Evolutionary conservation across 2,888 invertebrate species (phyloP).

Genomic region (Protodeltote pygarga): DNA sequence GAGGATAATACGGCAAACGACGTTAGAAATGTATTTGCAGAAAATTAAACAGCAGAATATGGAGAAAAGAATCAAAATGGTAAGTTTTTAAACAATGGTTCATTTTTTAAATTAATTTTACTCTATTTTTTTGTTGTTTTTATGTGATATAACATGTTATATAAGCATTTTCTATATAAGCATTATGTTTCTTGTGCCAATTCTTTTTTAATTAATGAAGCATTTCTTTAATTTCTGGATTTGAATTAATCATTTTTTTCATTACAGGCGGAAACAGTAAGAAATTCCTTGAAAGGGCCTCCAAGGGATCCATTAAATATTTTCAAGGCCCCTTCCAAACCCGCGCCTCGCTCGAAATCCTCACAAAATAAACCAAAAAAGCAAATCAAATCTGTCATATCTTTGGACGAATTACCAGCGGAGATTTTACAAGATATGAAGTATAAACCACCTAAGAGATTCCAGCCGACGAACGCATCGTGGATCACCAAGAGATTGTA

Average conservation of each 20-base stretch:
- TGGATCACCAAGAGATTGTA: conserved; percentile 79
- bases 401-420: conserved; percentile 57
- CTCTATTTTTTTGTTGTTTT: neutral
- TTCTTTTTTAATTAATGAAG: too few relatives aligned
- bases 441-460: conserved; percentile 78
- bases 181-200: too few relatives aligned
- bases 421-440: conserved; percentile 71
- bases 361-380: conserved; percentile 57
- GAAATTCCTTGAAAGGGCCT: conserved; percentile 57
- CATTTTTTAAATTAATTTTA: neutral
- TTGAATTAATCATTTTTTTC: too few relatives aligned
- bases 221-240: too few relatives aligned
- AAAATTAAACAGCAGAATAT: conserved; percentile 65
- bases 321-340: conserved; percentile 64
- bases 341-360: conserved; percentile 42
- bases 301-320: conserved; percentile 40
- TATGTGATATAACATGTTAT: neutral
- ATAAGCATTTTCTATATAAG: too few relatives aligned
- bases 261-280: conserved; percentile 65
- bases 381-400: conserved; percentile 42
- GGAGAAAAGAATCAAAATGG: conserved; percentile 63
- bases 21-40: conserved; percentile 62
- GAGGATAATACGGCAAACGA: conserved; percentile 55
- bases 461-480: conserved; percentile 68
- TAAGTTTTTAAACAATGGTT: conserved; percentile 61